Evolutionary conservation across 2,888 invertebrate species (phyloP).

Genomic region (Nemoura dubitans): DNA sequence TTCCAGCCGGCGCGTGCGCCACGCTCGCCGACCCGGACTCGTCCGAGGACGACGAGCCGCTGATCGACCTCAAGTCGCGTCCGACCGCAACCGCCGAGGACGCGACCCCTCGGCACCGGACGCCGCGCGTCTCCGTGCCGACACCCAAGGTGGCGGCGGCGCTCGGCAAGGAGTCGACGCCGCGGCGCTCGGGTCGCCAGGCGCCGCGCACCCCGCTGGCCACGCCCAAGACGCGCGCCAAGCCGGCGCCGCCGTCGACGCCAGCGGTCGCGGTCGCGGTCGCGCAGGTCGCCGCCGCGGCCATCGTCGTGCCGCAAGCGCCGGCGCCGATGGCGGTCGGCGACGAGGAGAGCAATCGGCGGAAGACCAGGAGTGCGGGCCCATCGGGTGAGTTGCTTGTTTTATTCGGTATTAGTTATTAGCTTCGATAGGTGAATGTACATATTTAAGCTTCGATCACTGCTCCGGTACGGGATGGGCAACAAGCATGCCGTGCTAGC

Average conservation of each 20-base stretch:
- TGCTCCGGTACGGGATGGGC: too few species aligned
- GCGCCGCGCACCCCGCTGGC: slow-evolving; percentile 15
- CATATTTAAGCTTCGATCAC: too few species aligned
- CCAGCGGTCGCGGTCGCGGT: background rate
- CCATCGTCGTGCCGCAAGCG: background rate
- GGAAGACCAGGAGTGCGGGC: slow-evolving; percentile 55
- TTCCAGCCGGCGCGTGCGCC: background rate
- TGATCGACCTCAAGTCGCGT: slow-evolving; percentile 67
- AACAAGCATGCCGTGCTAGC: too few species aligned
- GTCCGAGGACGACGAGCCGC: slow-evolving; percentile 80
- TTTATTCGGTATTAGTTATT: too few species aligned
- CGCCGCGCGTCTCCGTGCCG: background rate
- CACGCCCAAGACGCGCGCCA: slow-evolving; percentile 27
- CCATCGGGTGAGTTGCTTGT: slow-evolving; percentile 41
- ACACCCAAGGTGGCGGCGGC: background rate
- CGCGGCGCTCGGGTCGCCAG: slow-evolving; percentile 34
- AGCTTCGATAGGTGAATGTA: too few species aligned
- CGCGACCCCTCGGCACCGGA: slow-evolving; percentile 7
- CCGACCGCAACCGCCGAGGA: slow-evolving; percentile 21
- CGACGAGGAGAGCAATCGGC: slow-evolving; percentile 53
- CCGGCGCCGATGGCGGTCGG: slow-evolving; percentile 24
- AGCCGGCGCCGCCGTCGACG: background rate
- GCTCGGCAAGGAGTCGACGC: slow-evolving; percentile 13
- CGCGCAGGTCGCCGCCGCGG: slow-evolving; percentile 25
- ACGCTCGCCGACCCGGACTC: slow-evolving; percentile 69